Evolutionary conservation across 2,888 invertebrate species (phyloP).

Genomic region (Geophilus truncorum): DNA sequence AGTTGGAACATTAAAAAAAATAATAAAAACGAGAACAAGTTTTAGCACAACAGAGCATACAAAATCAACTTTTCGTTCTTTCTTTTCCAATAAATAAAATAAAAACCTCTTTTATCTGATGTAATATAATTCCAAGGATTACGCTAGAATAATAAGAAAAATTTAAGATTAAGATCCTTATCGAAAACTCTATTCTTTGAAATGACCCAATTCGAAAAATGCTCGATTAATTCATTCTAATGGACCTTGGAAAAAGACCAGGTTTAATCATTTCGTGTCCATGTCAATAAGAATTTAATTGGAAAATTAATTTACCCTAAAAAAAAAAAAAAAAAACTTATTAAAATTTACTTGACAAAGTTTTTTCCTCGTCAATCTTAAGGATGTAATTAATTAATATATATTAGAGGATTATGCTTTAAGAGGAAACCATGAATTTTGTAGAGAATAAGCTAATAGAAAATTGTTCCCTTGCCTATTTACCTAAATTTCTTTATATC

Average conservation of each 20-base stretch:
- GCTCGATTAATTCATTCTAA: background rate
- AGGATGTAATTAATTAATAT: constrained; percentile 7
- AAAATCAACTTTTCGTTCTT: no score
- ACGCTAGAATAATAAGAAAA: background rate
- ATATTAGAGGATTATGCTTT: constrained; percentile 13
- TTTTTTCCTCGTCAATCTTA: background rate
- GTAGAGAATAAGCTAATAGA: background rate
- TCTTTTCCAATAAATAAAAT: no score
- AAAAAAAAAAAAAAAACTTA: background rate
- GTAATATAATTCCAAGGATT: background rate
- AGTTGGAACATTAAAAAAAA: background rate
- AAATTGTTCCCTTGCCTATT: constrained; percentile 6
- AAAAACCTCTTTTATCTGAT: background rate
- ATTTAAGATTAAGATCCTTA: background rate
- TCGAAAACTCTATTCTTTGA: background rate
- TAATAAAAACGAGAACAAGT: background rate
- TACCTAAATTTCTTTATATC: constrained; percentile 18
- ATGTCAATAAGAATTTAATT: background rate
- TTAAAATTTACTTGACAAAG: background rate
- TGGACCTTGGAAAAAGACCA: background rate
- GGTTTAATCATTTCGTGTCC: background rate
- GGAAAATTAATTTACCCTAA: background rate
- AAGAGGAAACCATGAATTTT: constrained; percentile 5
- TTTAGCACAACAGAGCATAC: background rate
- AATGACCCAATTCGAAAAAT: background rate